These are phyloP conservation scores for Latheticus oryzae DNA, from an alignment of 2,888 invertebrate species.

Conservation along the genomic window DNA sequence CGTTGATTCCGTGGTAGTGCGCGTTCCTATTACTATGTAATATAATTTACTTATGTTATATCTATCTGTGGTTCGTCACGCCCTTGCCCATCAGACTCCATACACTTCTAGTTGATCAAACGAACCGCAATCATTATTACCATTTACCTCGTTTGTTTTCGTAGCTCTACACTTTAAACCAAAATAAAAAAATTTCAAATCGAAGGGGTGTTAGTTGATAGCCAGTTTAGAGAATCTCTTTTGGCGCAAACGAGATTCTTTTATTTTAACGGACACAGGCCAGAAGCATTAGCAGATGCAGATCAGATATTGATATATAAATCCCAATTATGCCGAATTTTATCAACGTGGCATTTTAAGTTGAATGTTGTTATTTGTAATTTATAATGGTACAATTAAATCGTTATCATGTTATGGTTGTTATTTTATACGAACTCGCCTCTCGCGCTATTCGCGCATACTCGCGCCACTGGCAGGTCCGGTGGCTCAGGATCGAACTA, in stretches of 20 bases:
- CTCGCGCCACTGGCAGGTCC: conserved; percentile 55
- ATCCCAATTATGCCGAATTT: conserved; percentile 58
- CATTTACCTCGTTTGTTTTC: conserved; percentile 32
- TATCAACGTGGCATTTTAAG: conserved; percentile 60
- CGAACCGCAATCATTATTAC: conserved; percentile 39
- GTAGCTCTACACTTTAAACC: conserved; percentile 41
- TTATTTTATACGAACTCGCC: conserved; percentile 62
- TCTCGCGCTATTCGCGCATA: conserved; percentile 44
- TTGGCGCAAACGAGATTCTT: conserved; percentile 44
- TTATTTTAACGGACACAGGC: conserved; percentile 16
- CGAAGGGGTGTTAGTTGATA: conserved; percentile 59
- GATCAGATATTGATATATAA: conserved; percentile 35
- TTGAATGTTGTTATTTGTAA: conserved; percentile 66
- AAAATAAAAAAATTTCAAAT: conserved; percentile 28
- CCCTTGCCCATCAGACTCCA: conserved; percentile 61
- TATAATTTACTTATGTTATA: conserved; percentile 55
- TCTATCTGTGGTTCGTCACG: conserved; percentile 61
- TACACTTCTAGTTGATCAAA: conserved; percentile 62
- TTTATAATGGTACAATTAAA: conserved; percentile 64
- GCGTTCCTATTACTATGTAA: conserved; percentile 60
- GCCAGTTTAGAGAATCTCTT: conserved; percentile 45
- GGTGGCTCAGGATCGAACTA: conserved; percentile 58
- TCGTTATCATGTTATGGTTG: conserved; percentile 66
- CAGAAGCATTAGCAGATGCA: conserved; percentile 41
- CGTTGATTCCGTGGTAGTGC: conserved; percentile 55